Conservation (phyloP, 2,888 invertebrate genomes). For the Pyrgus malvae region DNA sequence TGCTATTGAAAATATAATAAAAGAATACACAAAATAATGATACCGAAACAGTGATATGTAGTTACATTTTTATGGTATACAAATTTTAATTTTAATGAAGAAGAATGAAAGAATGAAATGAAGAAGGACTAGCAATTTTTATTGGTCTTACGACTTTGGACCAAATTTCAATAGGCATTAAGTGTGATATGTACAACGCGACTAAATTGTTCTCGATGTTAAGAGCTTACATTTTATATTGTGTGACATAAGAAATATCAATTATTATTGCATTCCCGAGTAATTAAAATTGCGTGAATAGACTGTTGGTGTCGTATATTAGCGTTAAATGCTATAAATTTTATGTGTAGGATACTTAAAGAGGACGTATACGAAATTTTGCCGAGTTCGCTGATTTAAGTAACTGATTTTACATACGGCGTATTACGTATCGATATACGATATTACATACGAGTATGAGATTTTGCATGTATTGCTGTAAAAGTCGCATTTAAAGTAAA, state of each 20-base stretch:
- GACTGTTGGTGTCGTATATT: slow-evolving; percentile 2
- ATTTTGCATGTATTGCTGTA: no score
- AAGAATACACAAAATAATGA: slow-evolving; percentile 32
- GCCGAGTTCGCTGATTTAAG: no score
- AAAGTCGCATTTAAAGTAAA: no score
- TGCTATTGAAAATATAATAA: slow-evolving; percentile 54
- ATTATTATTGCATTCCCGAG: slow-evolving; percentile 66
- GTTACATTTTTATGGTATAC: not conserved
- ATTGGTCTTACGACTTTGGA: slow-evolving; percentile 13
- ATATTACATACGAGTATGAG: no score
- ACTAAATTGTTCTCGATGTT: slow-evolving; percentile 1
- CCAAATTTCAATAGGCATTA: slow-evolving; percentile 15
- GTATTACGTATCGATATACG: no score
- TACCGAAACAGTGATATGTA: no score
- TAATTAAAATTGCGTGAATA: slow-evolving; percentile 30
- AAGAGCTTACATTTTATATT: not conserved
- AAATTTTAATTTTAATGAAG: not conserved
- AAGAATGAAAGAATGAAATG: no score
- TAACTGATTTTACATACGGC: no score
- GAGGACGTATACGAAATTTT: no score
- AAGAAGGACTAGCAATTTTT: slow-evolving; percentile 15
- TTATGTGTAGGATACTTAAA: not conserved
- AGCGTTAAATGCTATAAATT: not conserved
- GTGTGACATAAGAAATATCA: slow-evolving; percentile 39
- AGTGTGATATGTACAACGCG: slow-evolving; percentile 21